Conservation (phyloP, 2,888 invertebrate species). For the Orthosia gothica region DNA sequence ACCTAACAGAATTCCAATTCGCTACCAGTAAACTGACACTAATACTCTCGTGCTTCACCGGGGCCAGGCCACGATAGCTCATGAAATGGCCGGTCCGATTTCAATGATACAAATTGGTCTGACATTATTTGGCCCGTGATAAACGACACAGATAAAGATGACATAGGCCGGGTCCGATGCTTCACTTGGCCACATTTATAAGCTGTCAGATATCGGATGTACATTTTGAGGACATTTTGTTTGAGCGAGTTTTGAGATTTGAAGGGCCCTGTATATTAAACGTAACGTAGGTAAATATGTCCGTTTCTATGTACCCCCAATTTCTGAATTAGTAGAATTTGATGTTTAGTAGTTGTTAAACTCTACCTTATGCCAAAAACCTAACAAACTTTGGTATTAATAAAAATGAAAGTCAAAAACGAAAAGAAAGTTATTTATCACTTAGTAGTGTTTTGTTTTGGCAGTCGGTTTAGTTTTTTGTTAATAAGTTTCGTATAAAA, state of each 20-base stretch:
- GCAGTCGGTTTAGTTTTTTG: too few relatives aligned
- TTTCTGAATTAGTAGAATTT: too few relatives aligned
- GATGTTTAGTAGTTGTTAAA: too few relatives aligned
- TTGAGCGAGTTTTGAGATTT: conserved; percentile 5
- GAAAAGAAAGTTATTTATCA: too few relatives aligned
- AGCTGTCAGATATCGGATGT: conserved; percentile 55
- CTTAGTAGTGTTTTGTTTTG: too few relatives aligned
- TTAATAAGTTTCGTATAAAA: too few relatives aligned
- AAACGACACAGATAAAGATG: conserved; percentile 59
- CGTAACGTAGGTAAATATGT: too few relatives aligned
- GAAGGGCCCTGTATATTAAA: too few relatives aligned
- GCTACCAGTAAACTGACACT: not conserved
- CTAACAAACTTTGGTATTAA: too few relatives aligned
- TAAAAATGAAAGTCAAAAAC: too few relatives aligned
- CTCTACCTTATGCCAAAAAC: too few relatives aligned
- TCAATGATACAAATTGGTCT: conserved; percentile 62
- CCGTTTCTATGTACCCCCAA: too few relatives aligned
- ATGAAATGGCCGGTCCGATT: conserved; percentile 43
- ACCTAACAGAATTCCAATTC: not conserved
- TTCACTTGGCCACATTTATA: conserved; percentile 53
- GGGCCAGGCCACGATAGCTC: conserved; percentile 8
- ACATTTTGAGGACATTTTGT: conserved; percentile 31
- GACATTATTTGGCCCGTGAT: conserved; percentile 61
- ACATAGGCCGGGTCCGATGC: conserved; percentile 42
- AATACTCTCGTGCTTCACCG: conserved; percentile 1